Base-by-base conservation (phyloP, 2,888 invertebrate species). In the Terebella lapidaria region DNA sequence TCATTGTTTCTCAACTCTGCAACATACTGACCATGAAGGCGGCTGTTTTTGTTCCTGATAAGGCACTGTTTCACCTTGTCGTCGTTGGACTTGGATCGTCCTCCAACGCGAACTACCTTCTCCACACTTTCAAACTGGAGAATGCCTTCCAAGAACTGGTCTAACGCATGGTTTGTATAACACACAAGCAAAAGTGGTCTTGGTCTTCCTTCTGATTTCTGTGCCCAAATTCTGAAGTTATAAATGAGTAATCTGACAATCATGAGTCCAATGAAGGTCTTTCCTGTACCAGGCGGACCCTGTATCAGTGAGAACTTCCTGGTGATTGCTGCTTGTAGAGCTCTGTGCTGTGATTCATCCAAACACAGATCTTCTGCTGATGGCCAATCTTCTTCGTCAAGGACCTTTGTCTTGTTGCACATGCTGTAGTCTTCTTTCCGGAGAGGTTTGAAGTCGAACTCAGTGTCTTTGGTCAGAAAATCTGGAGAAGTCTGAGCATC, bases 81-180 rank as follows among this genome's bases (percentile, higher is more conserved):
- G 70, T 20, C 66, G 57, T 28, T 25, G 3, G 58, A 58, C 18
- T 25, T 20, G 51, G 71, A 68, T 56, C 73, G 59, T 4, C 75
- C 71, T 3, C 76, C 77, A 25, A 77, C 70, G 22, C 77, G 59
- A 22, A 75, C 64, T 26, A 77, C 62, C 1, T 67, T 67, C 3
- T 66, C 67, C 18, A 65, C 61, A 53, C 65, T 67, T 58, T 71
- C 74, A 0, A 61, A 52, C 10, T 67, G 69, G 58, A 72, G 74
- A 0, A 72, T 64, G 1, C 73, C 89, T 75, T 89, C 87, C 35
- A 92, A 78, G 75, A 92, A 92, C 75, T 92, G 91, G 81, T 92
- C 92, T 49, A 93, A 80, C 3, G 92, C 91, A 75, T 91, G 90
- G 81, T 93, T 92, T 4, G 91, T 92, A 75, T 87, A 90, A 71